Evolutionary conservation across 2,888 invertebrate genomes (phyloP).

Genomic region (Eurois occulta): DNA sequence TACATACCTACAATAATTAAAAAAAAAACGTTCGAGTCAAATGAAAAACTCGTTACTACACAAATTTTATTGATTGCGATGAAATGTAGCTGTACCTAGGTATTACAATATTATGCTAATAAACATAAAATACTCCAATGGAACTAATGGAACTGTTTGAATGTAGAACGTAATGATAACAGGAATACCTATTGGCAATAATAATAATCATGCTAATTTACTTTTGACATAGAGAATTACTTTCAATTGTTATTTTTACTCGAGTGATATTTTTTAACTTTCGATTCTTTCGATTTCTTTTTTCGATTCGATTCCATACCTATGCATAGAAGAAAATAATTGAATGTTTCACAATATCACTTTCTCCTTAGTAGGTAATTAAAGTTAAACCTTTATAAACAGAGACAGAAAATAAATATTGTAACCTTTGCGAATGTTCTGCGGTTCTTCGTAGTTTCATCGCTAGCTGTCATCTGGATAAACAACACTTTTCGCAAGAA

Average conservation of each 20-base stretch:
- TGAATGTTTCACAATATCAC: slow-evolving; percentile 13
- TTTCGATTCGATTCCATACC: too few relatives aligned
- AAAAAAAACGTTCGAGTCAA: not conserved
- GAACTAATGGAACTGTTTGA: not conserved
- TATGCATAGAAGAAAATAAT: not conserved
- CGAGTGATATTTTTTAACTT: not conserved
- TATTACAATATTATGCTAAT: not conserved
- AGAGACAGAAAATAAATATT: not conserved
- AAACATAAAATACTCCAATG: slow-evolving; percentile 9
- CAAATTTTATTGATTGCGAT: not conserved
- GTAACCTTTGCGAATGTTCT: not conserved
- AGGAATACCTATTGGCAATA: not conserved
- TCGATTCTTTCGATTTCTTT: too few relatives aligned
- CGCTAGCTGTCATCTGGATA: not conserved
- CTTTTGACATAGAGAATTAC: not conserved
- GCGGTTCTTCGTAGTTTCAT: not conserved
- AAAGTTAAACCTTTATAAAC: not conserved
- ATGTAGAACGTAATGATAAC: slow-evolving; percentile 3
- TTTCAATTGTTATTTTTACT: not conserved
- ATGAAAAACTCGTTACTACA: not conserved
- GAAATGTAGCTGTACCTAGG: not conserved
- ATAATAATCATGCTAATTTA: not conserved
- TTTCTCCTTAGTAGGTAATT: slow-evolving; percentile 23
- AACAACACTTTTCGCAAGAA: not conserved
- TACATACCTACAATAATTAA: too few relatives aligned